Percentiles rank a stretch among this genome's conserved stretches.
phyloP scores from a whole-genome alignment of 64 coral and sea anemone species.

The Pachyseris speciosa region DNA sequence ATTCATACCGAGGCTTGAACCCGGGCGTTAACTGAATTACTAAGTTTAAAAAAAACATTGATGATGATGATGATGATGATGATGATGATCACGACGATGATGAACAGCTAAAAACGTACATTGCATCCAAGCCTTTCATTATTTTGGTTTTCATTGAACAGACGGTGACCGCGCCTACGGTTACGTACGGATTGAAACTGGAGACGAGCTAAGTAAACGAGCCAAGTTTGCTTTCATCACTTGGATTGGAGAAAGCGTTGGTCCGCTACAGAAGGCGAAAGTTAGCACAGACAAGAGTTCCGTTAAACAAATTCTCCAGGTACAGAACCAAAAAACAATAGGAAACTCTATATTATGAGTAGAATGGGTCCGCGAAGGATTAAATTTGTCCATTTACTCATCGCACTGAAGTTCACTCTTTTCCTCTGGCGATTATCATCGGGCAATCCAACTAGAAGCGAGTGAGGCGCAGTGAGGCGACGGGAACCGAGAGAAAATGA shows the following conservation, averaged over 20 bases:
- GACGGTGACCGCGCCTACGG: constrained; percentile 77
- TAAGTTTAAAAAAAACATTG: too few species aligned
- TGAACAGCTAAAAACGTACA: neutral
- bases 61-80: too few species aligned
- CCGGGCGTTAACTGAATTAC: too few species aligned
- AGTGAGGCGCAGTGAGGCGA: too few species aligned
- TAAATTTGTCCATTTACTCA: too few species aligned
- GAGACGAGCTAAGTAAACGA: constrained; percentile 94
- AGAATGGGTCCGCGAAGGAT: too few species aligned
- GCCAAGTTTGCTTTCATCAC: constrained; percentile 96
- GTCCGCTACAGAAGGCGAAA: constrained; percentile 81
- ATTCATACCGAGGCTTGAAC: too few species aligned
- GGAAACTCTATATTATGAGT: too few species aligned
- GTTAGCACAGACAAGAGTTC: constrained; percentile 91
- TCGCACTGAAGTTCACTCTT: too few species aligned
- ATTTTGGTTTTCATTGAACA: constrained; percentile 29
- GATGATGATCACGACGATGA: neutral
- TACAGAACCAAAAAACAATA: neutral
- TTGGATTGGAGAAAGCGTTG: constrained; percentile 77
- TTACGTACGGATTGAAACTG: constrained; percentile 84
- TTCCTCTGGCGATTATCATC: too few species aligned
- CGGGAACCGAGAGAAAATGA: too few species aligned
- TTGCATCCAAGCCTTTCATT: neutral
- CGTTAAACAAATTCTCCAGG: constrained; percentile 86
- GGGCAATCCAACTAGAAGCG: too few species aligned